Base-by-base conservation (phyloP, 2,888 invertebrate genomes). In the Pteria penguin region DNA sequence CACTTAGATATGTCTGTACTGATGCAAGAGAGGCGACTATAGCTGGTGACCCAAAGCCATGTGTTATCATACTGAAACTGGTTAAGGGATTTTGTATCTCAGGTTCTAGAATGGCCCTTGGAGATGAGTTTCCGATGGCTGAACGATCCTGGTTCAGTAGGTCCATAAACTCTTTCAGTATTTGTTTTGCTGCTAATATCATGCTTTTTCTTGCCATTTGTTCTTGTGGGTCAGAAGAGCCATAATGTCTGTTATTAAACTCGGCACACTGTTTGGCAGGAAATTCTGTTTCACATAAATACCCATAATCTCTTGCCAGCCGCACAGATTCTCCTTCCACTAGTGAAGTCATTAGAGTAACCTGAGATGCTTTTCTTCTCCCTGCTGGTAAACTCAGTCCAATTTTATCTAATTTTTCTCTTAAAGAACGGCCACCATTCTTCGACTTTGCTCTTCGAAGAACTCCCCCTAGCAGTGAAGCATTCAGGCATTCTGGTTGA, bases 281-380 rank as follows among this genome's bases (percentile, higher is more conserved):
- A 93, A 99, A 99, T 94, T 99, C 99, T 52, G 98, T 98, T 94
- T 99, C 98, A 92, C 98, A 98, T 75, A 98, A 97, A 93, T 98
- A 98, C 81, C 98, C 97, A 93, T 98, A 99, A 93, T 99, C 99
- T 88, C 98, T 94, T 71, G 99, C 99, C 92, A 99, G 94, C 93
- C 99, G 98, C 80, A 99, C 97, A 78, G 99, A 98, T 94, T 99
- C 99, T 85, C 98, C 96, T 95, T 99, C 98, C 69, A 98, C 98
- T 90, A 99, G 94, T n/a, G 98, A 98, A 32, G 98, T 99, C 76
- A 98, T 94, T 66, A 98, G 94, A 32, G 98, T 98, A 26, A 98
- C 98, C 91, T 98, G 98, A 70, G 98, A 98, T 61, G 98, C 98
- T 95, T 99, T 99, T 94, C 99, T 95, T 89, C 98, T 93, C 5